phyloP scores from a whole-genome alignment of 53 echinoderm and acorn worm species.

The Echinarachnius parma region DNA sequence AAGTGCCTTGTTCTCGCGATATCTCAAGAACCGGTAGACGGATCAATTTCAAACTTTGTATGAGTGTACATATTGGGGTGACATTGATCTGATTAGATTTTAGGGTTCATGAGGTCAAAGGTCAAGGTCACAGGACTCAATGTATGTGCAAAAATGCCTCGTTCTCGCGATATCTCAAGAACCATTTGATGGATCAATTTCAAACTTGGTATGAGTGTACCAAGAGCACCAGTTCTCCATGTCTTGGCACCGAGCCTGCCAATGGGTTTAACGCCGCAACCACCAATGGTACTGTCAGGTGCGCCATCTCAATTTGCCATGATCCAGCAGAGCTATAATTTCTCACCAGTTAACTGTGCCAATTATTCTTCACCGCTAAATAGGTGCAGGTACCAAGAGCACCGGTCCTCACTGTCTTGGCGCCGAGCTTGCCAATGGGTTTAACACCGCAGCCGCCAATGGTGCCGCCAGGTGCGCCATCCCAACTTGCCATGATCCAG shows the following conservation, averaged over 20 bases:
- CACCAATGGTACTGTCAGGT: background rate
- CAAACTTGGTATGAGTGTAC: no score
- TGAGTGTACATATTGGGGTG: no score
- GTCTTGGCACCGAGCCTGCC: conserved; percentile 28
- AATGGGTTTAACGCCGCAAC: background rate
- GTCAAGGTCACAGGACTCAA: no score
- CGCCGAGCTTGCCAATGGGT: conserved; percentile 30
- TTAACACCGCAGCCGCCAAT: conserved; percentile 10
- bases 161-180: no score
- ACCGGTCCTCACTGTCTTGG: conserved; percentile 22
- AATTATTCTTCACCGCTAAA: background rate
- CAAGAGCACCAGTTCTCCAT: conserved; percentile 21
- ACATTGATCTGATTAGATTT: no score
- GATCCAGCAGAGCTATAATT: background rate
- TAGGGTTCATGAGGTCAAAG: no score
- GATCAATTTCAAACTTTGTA: no score
- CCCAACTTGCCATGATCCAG: conserved; percentile 39
- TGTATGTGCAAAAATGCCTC: no score
- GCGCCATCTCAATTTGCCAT: background rate
- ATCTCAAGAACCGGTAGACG: no score
- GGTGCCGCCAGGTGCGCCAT: conserved; percentile 24
- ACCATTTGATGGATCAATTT: no score
- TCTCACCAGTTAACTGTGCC: no score
- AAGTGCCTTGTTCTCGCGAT: no score
- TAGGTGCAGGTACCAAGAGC: conserved; percentile 33